These are phyloP conservation scores for Suillia variegata DNA, from an alignment of 2,888 invertebrate species.

Conservation along the genomic window DNA sequence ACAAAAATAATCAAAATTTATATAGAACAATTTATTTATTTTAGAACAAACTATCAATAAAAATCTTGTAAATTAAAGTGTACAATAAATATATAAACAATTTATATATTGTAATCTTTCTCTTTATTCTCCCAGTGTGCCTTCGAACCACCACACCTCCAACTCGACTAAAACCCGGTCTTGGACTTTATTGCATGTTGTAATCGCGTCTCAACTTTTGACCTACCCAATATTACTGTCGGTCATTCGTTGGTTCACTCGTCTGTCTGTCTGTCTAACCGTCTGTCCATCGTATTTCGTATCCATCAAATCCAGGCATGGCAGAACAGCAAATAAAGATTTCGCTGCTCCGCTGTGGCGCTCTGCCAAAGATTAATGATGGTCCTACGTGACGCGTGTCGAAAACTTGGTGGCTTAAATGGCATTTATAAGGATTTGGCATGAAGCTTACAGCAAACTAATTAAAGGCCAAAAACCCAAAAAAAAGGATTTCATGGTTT, in stretches of 20 bases:
- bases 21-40: too few species aligned
- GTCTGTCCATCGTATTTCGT: background rate
- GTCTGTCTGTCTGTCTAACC: too few species aligned
- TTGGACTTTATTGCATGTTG: background rate
- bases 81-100: too few species aligned
- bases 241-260: background rate
- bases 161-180: too few species aligned
- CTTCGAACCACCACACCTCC: too few species aligned
- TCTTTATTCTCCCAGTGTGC: too few species aligned
- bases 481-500: background rate
- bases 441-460: background rate
- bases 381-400: background rate
- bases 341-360: background rate
- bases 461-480: background rate
- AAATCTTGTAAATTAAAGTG: too few species aligned
- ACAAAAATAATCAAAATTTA: too few species aligned
- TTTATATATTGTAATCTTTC: too few species aligned
- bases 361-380: slow-evolving; percentile 1
- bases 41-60: too few species aligned
- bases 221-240: background rate
- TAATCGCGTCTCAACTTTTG: background rate
- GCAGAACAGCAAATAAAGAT: background rate
- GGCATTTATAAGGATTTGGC: background rate
- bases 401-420: background rate
- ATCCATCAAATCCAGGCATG: background rate